phyloP scores from a whole-genome alignment of 1,140 invertebrate species.

The Eubasilissa regina region DNA sequence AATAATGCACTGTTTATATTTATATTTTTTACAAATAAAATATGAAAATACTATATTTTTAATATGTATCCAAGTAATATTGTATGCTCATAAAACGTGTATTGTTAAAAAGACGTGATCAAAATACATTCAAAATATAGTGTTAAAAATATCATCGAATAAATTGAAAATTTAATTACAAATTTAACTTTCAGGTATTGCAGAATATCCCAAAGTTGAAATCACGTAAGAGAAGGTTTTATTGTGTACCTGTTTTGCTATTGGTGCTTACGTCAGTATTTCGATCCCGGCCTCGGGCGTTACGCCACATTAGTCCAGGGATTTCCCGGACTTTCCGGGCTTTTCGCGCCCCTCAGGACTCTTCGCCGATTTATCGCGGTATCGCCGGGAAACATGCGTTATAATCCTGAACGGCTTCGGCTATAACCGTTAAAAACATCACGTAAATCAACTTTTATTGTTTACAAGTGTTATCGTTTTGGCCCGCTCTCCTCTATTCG shows the following conservation, averaged over 20 bases:
- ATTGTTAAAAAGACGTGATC: too few relatives aligned
- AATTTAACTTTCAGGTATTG: neutral
- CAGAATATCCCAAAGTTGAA: neutral
- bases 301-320: constrained; percentile 40
- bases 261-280: constrained; percentile 35
- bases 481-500: neutral
- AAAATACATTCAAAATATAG: too few relatives aligned
- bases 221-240: constrained; percentile 40
- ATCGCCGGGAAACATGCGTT: constrained; percentile 57
- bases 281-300: constrained; percentile 11
- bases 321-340: constrained; percentile 31
- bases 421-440: constrained; percentile 59
- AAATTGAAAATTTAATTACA: neutral
- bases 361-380: constrained; percentile 36
- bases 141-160: too few relatives aligned
- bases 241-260: constrained; percentile 36
- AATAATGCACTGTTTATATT: too few relatives aligned
- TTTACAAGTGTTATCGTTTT: constrained; percentile 60
- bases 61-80: too few relatives aligned
- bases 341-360: constrained; percentile 33
- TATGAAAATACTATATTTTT: too few relatives aligned
- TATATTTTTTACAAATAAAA: too few relatives aligned
- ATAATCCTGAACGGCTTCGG: constrained; percentile 49
- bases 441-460: constrained; percentile 60
- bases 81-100: too few relatives aligned